phyloP scores from a whole-genome alignment of 2,113 vertebrate genomes.

The Colossoma macropomum region DNA sequence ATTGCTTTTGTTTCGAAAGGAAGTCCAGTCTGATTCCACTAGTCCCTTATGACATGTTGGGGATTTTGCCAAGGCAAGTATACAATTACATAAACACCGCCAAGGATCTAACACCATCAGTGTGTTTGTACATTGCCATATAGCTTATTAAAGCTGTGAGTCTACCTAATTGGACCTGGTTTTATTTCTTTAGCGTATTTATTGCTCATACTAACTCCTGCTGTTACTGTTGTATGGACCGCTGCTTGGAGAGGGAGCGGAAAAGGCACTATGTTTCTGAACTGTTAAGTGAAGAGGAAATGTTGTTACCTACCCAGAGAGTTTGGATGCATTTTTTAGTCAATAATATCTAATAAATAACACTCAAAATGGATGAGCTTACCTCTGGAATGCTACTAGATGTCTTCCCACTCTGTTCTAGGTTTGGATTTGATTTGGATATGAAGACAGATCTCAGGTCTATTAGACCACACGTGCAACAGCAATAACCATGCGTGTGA shows the following conservation, averaged over 20 bases:
- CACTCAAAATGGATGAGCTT: conserved; percentile 35
- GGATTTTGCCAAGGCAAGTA: not conserved
- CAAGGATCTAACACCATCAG: not conserved
- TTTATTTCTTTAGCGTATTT: not conserved
- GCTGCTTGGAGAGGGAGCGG: not conserved
- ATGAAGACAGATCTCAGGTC: not conserved
- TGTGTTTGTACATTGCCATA: not conserved
- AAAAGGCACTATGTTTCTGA: not conserved
- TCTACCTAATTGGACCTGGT: conserved; percentile 2
- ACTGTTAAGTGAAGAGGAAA: not conserved
- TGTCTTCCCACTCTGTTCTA: conserved; percentile 6
- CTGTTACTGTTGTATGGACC: not conserved
- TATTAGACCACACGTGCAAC: not conserved
- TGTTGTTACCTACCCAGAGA: not conserved
- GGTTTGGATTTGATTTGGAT: conserved; percentile 14
- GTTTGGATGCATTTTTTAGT: conserved; percentile 18
- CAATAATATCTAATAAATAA: conserved; percentile 28
- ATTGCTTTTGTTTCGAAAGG: conserved; percentile 29
- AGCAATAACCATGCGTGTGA: too few species aligned
- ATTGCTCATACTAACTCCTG: not conserved
- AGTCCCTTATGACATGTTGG: not conserved
- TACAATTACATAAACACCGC: conserved; percentile 28
- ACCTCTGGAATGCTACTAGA: conserved; percentile 12
- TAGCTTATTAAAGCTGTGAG: conserved; percentile 9
- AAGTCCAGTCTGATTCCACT: not conserved